Conservation (phyloP, 2,888 invertebrate genomes). For the Raillietiella orientalis region DNA sequence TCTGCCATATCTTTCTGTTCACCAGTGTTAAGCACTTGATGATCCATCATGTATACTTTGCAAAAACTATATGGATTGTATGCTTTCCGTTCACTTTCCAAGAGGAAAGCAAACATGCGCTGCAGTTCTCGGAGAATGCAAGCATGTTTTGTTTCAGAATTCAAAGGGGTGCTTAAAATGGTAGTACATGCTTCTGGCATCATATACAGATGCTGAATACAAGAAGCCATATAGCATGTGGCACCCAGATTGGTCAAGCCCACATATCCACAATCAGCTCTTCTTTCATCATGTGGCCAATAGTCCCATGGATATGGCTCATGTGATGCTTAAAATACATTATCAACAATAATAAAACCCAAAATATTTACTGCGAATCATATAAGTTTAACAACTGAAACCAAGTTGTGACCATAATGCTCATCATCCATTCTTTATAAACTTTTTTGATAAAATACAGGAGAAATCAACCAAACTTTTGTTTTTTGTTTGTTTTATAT, state of each 20-base stretch:
- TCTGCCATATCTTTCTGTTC: slow-evolving; percentile 97
- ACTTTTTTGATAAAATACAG: no score
- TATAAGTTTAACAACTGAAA: no score
- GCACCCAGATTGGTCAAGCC: slow-evolving; percentile 81
- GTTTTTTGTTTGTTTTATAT: no score
- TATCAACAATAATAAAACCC: not conserved
- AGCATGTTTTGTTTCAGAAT: slow-evolving; percentile 35
- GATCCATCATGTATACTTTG: slow-evolving; percentile 87
- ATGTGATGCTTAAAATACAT: slow-evolving; percentile 18
- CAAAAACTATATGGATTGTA: slow-evolving; percentile 86
- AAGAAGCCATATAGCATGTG: slow-evolving; percentile 90
- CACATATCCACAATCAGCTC: slow-evolving; percentile 76
- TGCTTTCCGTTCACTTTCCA: slow-evolving; percentile 77
- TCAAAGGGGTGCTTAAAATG: slow-evolving; percentile 38
- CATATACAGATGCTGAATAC: slow-evolving; percentile 90
- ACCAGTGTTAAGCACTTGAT: slow-evolving; percentile 74
- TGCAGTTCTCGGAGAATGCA: slow-evolving; percentile 56
- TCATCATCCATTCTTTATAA: no score
- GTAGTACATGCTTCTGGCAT: slow-evolving; percentile 71
- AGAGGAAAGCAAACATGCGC: slow-evolving; percentile 74
- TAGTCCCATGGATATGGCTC: slow-evolving; percentile 84
- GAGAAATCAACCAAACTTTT: no score
- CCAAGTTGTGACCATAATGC: no score
- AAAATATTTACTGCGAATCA: slow-evolving; percentile 5
- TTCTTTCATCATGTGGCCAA: slow-evolving; percentile 84